Evolutionary conservation across 2,113 vertebrate species (phyloP).

Genomic region (Cyprinodon brontotheroides): DNA sequence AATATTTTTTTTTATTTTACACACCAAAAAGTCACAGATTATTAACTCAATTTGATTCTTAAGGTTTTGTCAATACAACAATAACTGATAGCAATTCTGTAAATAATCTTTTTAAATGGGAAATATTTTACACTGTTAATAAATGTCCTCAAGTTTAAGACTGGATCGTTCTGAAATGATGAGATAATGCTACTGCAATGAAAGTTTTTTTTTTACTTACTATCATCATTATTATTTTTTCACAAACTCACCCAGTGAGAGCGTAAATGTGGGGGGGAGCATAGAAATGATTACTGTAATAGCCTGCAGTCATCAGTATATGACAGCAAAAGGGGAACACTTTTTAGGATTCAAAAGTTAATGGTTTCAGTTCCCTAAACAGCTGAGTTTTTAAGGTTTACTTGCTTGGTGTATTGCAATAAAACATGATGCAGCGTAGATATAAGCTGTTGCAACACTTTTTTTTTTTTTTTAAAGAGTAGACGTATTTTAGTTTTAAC

Average conservation of each 20-base stretch:
- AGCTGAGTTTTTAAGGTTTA: neutral
- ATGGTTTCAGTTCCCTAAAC: neutral
- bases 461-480: neutral
- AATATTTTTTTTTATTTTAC: no score
- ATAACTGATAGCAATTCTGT: neutral
- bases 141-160: neutral
- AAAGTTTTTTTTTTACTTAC: neutral
- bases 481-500: neutral
- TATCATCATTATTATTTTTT: neutral
- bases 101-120: neutral
- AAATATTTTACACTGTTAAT: neutral
- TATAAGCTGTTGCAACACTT: neutral
- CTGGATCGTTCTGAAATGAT: neutral
- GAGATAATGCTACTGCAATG: neutral
- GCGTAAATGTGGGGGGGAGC: neutral
- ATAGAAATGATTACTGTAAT: neutral
- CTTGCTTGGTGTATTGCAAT: neutral
- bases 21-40: no score
- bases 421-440: neutral
- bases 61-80: no score
- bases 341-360: neutral
- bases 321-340: neutral
- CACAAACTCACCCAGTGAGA: neutral
- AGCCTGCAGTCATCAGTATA: neutral
- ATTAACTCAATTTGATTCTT: no score